Evolutionary conservation across 2,888 invertebrate genomes (phyloP).

Genomic region (Psylliodes chrysocephalus): DNA sequence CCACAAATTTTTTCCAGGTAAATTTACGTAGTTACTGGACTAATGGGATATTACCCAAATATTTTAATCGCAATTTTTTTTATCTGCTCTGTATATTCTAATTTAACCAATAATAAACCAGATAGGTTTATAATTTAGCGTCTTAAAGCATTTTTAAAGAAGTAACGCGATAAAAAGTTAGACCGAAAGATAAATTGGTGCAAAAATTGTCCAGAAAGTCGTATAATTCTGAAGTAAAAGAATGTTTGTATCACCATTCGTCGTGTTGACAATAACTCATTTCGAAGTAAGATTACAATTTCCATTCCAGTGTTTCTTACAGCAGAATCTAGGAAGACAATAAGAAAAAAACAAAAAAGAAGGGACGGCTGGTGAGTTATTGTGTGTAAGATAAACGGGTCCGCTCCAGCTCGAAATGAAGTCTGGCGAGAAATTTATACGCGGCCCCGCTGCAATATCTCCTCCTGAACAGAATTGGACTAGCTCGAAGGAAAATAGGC

Average conservation of each 20-base stretch:
- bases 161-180: no score
- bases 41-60: no score
- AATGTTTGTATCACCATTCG: constrained; percentile 60
- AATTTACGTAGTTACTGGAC: no score
- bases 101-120: no score
- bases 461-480: constrained; percentile 64
- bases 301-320: constrained; percentile 64
- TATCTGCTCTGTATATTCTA: no score
- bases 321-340: constrained; percentile 63
- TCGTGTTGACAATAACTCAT: constrained; percentile 63
- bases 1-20: no score
- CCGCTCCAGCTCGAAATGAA: constrained; percentile 78
- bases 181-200: background rate
- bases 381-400: constrained; percentile 78
- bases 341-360: constrained; percentile 63
- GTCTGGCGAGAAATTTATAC: constrained; percentile 70
- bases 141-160: no score
- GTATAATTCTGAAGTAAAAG: constrained; percentile 38
- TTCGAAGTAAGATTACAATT: constrained; percentile 64
- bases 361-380: constrained; percentile 69
- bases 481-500: constrained; percentile 63
- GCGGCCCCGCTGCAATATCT: constrained; percentile 64
- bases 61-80: no score
- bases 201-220: constrained; percentile 4
- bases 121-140: no score